These are phyloP conservation scores for Chelonoidis abingdonii DNA, from an alignment of 2,113 vertebrate genomes.

Conservation along the genomic window DNA sequence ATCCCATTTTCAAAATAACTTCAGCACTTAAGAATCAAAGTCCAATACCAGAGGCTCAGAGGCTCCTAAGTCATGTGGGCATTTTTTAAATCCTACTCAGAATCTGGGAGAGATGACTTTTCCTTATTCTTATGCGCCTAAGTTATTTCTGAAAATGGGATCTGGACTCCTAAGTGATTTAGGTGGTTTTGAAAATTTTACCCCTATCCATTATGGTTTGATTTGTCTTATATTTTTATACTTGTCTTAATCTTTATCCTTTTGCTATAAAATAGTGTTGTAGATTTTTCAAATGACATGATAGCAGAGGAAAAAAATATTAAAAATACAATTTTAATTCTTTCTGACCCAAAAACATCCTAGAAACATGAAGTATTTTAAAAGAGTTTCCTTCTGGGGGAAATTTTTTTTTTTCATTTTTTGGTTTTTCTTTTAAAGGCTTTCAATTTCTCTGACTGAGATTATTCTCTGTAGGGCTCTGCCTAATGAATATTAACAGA, in stretches of 20 bases:
- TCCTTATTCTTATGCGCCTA: not conserved
- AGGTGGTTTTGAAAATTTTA: rapidly evolving
- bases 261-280: not conserved
- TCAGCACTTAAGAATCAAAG: not conserved
- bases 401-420: not conserved
- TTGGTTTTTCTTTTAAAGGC: conserved; percentile 53
- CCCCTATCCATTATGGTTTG: rapidly evolving
- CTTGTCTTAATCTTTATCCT: rapidly evolving
- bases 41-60: too few species aligned
- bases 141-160: not conserved
- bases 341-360: not conserved
- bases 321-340: not conserved
- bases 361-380: conserved; percentile 16
- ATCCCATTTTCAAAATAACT: not conserved
- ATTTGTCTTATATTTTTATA: rapidly evolving
- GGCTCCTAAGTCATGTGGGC: too few species aligned
- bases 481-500: conserved; percentile 73
- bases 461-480: conserved; percentile 68
- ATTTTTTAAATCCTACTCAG: not conserved
- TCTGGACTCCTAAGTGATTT: not conserved
- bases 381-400: conserved; percentile 18
- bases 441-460: conserved; percentile 58
- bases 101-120: not conserved
- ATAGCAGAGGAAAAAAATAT: not conserved
- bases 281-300: rapidly evolving